Evolutionary conservation across 1,140 invertebrate species (phyloP), one percentile per base, ranked within the genome.

Genomic region (Drosophila novamexicana): DNA sequence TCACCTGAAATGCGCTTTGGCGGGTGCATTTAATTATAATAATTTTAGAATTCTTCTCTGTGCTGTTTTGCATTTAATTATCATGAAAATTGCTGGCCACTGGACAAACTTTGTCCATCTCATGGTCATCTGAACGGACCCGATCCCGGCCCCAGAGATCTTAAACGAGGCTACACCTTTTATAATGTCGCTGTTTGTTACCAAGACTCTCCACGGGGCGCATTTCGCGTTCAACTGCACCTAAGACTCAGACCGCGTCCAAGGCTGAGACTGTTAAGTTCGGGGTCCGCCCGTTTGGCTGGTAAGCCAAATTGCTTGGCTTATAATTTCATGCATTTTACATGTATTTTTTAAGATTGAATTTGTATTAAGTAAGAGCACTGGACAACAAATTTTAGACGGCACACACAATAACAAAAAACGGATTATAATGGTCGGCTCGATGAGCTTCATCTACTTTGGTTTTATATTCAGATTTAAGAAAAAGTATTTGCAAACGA

Each of bases 1-100:
- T 90, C 81, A 71, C 63, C 39, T 79, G 84, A 86, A 89, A 89
- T 86, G 80, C 83, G 68, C 83, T 80, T 84, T 77, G 83, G 84
- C 84, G 85, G 84, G 84, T 88, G 84, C 84, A 88, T 88, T 90
- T 89, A 89, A 88, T 88, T 88, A 88, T 88, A 88, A 88, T 88
- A 88, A 88, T 89, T 88, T 86, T 75, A 40, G 50, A 66, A 52
- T 62, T 78, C 65, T 56, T 39, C 66, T 61, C 76, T 52, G 49
- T 16, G 66, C 70, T 77, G 74, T 45, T 72, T 67, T 88, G 82
- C 83, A 89, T 86, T 86, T 86, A 86, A 86, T 86, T 86, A 86
- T 88, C 75, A 80, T 86, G 79, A 83, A 86, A 79, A 88, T 79
- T 86, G 72, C 82, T 64, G 58, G 73, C 47, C 79, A 72, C 70